Evolutionary conservation across 2,888 invertebrate genomes (phyloP).

Genomic region (Caenorhabditis panamensis): DNA sequence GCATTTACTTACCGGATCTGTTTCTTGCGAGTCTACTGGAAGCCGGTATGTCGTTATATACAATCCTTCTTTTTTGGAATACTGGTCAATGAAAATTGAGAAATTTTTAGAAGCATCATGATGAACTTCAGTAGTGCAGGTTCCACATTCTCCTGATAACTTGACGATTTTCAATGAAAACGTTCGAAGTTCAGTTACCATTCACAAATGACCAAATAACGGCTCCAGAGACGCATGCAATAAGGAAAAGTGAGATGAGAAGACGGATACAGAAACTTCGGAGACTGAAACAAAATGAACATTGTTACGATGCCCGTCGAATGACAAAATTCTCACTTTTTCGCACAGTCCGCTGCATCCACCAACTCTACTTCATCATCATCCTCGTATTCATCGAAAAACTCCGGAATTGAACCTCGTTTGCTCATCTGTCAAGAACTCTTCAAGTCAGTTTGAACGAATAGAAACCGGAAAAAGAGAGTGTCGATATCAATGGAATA

Average conservation of each 20-base stretch:
- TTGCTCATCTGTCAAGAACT: conserved; percentile 31
- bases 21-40: conserved; percentile 38
- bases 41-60: conserved; percentile 50
- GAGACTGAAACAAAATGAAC: conserved; percentile 59
- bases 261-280: conserved; percentile 53
- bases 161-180: neutral
- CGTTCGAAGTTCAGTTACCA: conserved; percentile 26
- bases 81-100: conserved; percentile 64
- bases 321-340: conserved; percentile 21
- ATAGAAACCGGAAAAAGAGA: conserved; percentile 38
- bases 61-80: conserved; percentile 57
- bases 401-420: conserved; percentile 21
- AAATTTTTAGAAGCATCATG: conserved; percentile 64
- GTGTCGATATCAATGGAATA: conserved; percentile 24
- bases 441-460: neutral
- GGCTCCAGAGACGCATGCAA: conserved; percentile 60
- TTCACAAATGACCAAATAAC: conserved; percentile 63
- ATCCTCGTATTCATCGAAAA: conserved; percentile 47
- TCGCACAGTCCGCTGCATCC: conserved; percentile 31
- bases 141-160: conserved; percentile 57
- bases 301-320: neutral
- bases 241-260: conserved; percentile 47
- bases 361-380: conserved; percentile 51
- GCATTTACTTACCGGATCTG: conserved; percentile 43
- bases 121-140: conserved; percentile 24